Base-by-base conservation (phyloP, 2,888 invertebrate species). In the Tipula lateralis region DNA sequence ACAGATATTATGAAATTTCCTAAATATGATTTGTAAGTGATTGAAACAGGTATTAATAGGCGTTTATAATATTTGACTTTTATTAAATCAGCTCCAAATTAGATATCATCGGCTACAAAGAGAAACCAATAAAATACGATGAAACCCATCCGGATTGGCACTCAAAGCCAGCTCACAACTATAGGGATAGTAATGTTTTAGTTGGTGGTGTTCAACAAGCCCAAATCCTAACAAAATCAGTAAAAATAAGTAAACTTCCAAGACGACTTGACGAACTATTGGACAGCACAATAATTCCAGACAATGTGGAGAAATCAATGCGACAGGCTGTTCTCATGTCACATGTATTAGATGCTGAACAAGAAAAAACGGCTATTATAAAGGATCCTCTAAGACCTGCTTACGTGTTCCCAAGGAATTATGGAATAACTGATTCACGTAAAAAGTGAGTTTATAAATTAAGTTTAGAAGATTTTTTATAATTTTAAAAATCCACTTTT, bases 201-300 rank as follows among this genome's bases (percentile, higher is more conserved):
- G 87, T 95, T 29, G 93, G 94, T 90, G 97, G 96, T 12, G 87
- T 95, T 84, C 89, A 92, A 1, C 97, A 97, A 91, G 96, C 96
- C 0, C 94, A 95, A 90, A 90, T 94, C n/a, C 90, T 97, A 5
- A 95, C 96, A 2, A 97, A 97, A 88, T 93, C 96, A 0, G 90
- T 96, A 3, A 91, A 93, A 85, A 90, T 93, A 86, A 90, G 93
- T 80, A 92, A 90, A 85, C 90, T 96, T 84, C 95, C 95, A 0
- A 90, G 92, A 7, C 91, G 90, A 86, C 90, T 94, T 84, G 91
- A 93, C 87, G 91, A 92, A 85, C 87, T 91, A 3, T 90, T 92
- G 12, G 88, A 89, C 44, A 87, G 92, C 84, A 86, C 89, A 6
- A 90, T 92, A 86, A 90, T 93, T 0, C 91, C 92, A 0, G 90